Percentiles rank a stretch among this genome's conserved stretches.
Evolutionary conservation across 2,797 vertebrate species (phyloP).

Genomic region (Parauchenoglanis ngamensis): DNA sequence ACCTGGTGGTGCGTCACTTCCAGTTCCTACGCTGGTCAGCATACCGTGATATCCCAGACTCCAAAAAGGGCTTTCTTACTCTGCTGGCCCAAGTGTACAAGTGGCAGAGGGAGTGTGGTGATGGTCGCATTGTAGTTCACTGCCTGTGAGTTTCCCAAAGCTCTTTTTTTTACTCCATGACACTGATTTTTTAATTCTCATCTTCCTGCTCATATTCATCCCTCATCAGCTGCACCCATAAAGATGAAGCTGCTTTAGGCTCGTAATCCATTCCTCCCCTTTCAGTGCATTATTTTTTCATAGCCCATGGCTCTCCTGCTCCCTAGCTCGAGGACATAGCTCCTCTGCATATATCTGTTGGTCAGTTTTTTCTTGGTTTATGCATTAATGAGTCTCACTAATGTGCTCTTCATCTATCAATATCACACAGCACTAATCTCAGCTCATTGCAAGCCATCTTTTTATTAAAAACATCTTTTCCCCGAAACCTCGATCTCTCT

Average conservation of each 20-base stretch:
- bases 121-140: slow-evolving; percentile 90
- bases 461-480: slow-evolving; percentile 52
- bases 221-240: slow-evolving; percentile 6
- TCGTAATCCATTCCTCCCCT: slow-evolving; percentile 16
- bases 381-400: slow-evolving; percentile 64
- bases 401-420: slow-evolving; percentile 66
- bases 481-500: slow-evolving; percentile 21
- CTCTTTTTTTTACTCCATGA: not conserved
- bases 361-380: slow-evolving; percentile 16
- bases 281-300: slow-evolving; percentile 34
- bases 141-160: slow-evolving; percentile 84
- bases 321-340: slow-evolving; percentile 57
- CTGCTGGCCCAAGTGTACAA: slow-evolving; percentile 90
- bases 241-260: slow-evolving; percentile 16
- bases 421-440: slow-evolving; percentile 58
- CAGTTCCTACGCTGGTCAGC: slow-evolving; percentile 97
- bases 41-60: slow-evolving; percentile 91
- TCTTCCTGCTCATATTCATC: slow-evolving; percentile 21
- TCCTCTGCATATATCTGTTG: slow-evolving; percentile 54
- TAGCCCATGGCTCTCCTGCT: slow-evolving; percentile 43
- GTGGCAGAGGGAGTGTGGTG: slow-evolving; percentile 92
- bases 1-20: slow-evolving; percentile 92
- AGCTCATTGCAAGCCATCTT: slow-evolving; percentile 60
- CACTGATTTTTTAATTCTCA: slow-evolving; percentile 15
- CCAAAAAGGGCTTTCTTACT: slow-evolving; percentile 92